Base-by-base conservation (phyloP, 1,140 invertebrate genomes). In the Pseudomyrmex pallidus region DNA sequence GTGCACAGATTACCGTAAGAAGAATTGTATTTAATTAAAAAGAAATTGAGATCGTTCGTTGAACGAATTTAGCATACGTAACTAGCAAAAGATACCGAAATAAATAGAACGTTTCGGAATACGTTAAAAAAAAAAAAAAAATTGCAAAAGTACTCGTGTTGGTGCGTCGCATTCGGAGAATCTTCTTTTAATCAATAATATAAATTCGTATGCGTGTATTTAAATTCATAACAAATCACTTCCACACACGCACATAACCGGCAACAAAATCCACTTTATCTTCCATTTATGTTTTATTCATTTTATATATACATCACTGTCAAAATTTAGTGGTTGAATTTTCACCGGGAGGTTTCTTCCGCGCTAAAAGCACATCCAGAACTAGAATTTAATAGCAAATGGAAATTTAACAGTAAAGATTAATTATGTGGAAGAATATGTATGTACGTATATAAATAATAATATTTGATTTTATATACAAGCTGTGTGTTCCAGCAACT, bases 1-100 rank as follows among this genome's bases (percentile, higher is more conserved):
- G 54, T 61, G 54, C 54, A n/a, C 54, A 44, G 66, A 80, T 80
- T 59, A 61, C 54, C 61, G 20, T 17, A 57, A 72, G 54, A 50
- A n/a, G 44, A 59, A 80, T 80, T 59, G 66, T 35, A 84, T 57
- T 84, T 54, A 68, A 77, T 84, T 77, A 68, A 61, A 20, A 48
- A 83, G 72, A 66, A 66, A 62, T 61, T 35, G 77, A 35, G 57
- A 35, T 82, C 50, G 77, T 67, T 76, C 64, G 22, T 52, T 50
- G 82, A 52, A 66, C 25, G 66, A 48, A 62, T 20, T 48, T 50
- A 52, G 52, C 54, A 78, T 70, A 78, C 52, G 35, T 78, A 59
- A 72, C 46, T 50, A 72, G 12, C 20, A 25, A 1, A 82, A 64
- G 48, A 63, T 77, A 64, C 76, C 56, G 35, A 54, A 82, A 82